Conservation (phyloP, 2,113 vertebrate species). For the Pampusana beccarii region DNA sequence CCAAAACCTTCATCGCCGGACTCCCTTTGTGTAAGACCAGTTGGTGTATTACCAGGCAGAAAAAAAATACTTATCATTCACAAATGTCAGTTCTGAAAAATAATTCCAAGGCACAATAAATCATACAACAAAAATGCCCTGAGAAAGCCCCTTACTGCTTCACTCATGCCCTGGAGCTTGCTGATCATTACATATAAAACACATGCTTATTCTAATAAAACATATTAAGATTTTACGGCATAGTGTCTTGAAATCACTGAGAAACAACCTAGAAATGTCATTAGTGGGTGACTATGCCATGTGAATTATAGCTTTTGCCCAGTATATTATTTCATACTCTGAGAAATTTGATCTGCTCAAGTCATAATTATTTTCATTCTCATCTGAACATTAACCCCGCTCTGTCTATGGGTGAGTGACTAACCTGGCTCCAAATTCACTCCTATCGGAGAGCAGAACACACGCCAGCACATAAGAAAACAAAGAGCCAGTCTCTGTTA, state of each 20-base stretch:
- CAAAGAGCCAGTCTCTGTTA: slow-evolving; percentile 49
- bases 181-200: slow-evolving; percentile 27
- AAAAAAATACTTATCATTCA: slow-evolving; percentile 21
- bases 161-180: not conserved
- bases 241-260: slow-evolving; percentile 48
- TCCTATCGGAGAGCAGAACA: not conserved
- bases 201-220: slow-evolving; percentile 35
- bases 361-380: slow-evolving; percentile 44
- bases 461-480: slow-evolving; percentile 28
- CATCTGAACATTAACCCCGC: slow-evolving; percentile 28
- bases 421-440: slow-evolving; percentile 5
- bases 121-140: not conserved
- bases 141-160: slow-evolving; percentile 7
- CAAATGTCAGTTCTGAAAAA: slow-evolving; percentile 34
- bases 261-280: slow-evolving; percentile 57
- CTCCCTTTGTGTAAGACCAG: slow-evolving; percentile 7
- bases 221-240: slow-evolving; percentile 17
- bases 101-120: slow-evolving; percentile 28
- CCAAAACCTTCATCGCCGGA: slow-evolving; percentile 23
- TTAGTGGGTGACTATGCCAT: slow-evolving; percentile 10
- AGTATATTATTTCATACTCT: slow-evolving; percentile 43
- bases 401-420: not conserved
- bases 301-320: slow-evolving; percentile 4
- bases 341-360: slow-evolving; percentile 57
- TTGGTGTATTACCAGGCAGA: not conserved